Evolutionary conservation across 2,797 vertebrate genomes (phyloP), one percentile per base, ranked within the genome.

Genomic region (Anomalospiza imberbis): DNA sequence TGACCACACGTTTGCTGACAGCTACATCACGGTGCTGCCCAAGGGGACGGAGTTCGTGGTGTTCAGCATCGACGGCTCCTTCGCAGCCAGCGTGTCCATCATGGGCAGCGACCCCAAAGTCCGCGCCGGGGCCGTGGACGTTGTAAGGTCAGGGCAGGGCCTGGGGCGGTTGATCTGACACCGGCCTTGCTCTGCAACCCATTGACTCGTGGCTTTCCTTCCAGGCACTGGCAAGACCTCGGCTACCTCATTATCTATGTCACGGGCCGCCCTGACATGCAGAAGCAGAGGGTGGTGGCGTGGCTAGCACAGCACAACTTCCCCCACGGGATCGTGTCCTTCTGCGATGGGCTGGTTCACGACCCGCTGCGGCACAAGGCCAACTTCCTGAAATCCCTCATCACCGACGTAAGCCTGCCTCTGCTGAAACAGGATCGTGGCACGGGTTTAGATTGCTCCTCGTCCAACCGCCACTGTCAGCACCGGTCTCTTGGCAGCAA

Each of bases 261-360:
- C 97, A 99, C 99, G 1, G 99, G 99, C 79, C 98, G 99, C 80
- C 99, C 99, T 0, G 99, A 99, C 98, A 99, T 99, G 99, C 99
- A 99, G 98, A 99, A 99, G 98, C 99, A 99, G 97, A 98, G 99
- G 71, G 99, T 99, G 88, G 99, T 99, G 63, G 99, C 99, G 1
- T 99, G 99, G 99, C 98, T 99, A 93, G 99, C 99, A 36, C 99
- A 99, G 97, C 99, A 99, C 98, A 99, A 99, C 98, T 99, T 99
- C 95, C 99, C 99, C 53, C 99, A 99, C 0, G 99, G 99, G 32
- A 99, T 99, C 18, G 99, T 99, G 83, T 99, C 99, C 75, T 99
- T 99, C 98, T 99, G 99, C 3, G 99, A 99, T 0, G 99, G 99
- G 65, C 98, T 99, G 29, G 99, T 99, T 31, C 99, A 99, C 5